Base-by-base conservation (phyloP, 1,140 invertebrate genomes). In the Galleria mellonella region DNA sequence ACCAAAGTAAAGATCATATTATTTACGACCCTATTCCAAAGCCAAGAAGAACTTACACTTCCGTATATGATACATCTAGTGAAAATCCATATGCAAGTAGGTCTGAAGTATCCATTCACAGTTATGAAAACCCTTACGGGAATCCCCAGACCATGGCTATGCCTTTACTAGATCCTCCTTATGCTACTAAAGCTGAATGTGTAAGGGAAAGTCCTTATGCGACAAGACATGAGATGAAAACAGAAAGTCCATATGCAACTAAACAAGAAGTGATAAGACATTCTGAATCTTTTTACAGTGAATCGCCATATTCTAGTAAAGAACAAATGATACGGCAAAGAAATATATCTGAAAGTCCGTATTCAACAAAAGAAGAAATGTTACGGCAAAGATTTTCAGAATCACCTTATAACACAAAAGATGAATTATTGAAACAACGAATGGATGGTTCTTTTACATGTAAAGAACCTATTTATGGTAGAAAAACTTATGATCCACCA, bases 311-410 rank as follows among this genome's bases (percentile, higher is more conserved):
- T 66, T 70, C 76, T 32, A 86, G 76, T 44, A 87, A 87, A 64
- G 84, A 87, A 47, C 83, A 87, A 49, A 79, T 86, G 68, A 45
- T 86, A 17, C 64, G 72, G 56, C 65, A 81, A 32, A 72, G 83
- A 62, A 70, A 86, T 53, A 59, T 55, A 9, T 45, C 68, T 32
- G 86, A 87, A 55, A 84, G 64, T 51, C 72, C 83, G 8, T 87
- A 87, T 51, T 53, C 70, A n/a, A 86, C 83, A 39, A 86, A 86
- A 60, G 84, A 87, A 58, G 83, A 86, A 42, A 86, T 87, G 83
- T 59, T 83, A 35, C 60, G 78, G 39, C 77, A 83, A 48, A 73
- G 81, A 57, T 83, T 81, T 55, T 83, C 81, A 28, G 86, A 87
- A 63, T 86, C 75, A 23, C 83, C 83, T 2, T 87, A 87, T 54